phyloP scores from a whole-genome alignment of 2,797 vertebrate genomes.

The Xiphorhynchus erythropygius region DNA sequence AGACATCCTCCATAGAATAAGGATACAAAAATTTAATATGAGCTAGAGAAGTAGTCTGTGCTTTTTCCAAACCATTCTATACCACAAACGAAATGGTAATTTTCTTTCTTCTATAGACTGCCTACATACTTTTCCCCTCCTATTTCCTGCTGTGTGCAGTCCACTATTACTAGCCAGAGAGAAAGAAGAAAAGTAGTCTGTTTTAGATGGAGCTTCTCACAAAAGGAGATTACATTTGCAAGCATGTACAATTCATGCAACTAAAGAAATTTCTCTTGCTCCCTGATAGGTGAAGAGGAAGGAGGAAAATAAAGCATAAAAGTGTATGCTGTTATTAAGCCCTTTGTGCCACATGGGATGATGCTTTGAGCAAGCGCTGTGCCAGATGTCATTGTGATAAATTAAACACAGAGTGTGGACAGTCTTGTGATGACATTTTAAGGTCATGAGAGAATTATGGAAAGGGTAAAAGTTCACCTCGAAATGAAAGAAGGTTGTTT shows the following conservation, averaged over 20 bases:
- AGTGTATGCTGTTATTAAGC: background rate
- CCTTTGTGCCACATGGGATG: fast-evolving
- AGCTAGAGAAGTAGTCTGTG: background rate
- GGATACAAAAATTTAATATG: background rate
- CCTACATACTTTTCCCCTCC: background rate
- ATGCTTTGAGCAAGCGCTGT: background rate
- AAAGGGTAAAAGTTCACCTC: background rate
- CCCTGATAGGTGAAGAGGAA: background rate
- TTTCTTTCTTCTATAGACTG: background rate
- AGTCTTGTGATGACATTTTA: background rate
- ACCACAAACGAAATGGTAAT: fast-evolving
- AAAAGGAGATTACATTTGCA: background rate
- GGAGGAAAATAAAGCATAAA: background rate
- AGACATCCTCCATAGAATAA: background rate
- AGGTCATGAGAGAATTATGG: background rate
- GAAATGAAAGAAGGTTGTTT: background rate
- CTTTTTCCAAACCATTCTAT: background rate
- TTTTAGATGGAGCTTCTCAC: background rate
- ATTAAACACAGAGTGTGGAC: background rate
- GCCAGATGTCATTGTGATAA: background rate
- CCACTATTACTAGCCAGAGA: background rate
- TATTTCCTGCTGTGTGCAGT: background rate
- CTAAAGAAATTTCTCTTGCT: background rate
- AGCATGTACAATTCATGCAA: background rate
- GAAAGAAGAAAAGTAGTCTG: background rate